Conservation (phyloP, 2,888 invertebrate genomes). For the Frankliniella intonsa region DNA sequence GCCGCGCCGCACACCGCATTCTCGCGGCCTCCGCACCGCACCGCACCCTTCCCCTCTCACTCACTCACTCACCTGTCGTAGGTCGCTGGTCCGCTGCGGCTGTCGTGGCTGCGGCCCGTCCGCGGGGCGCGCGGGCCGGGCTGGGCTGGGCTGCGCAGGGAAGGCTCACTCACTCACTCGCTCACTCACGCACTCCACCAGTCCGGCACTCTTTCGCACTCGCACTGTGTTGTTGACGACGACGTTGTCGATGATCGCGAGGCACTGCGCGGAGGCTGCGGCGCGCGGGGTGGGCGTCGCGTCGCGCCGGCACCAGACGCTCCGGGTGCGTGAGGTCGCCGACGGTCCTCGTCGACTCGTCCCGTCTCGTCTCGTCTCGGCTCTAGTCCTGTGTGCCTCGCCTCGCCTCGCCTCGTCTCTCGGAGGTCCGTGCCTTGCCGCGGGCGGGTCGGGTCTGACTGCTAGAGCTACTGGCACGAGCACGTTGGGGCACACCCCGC, state of each 20-base stretch:
- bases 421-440: slow-evolving; percentile 14
- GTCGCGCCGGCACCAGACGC: not conserved
- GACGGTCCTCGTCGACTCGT: not conserved
- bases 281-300: not conserved
- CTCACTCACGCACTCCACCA: not conserved
- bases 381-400: not conserved
- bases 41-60: too few relatives aligned
- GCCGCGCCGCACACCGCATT: too few relatives aligned
- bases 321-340: not conserved
- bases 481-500: not conserved
- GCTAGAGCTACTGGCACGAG: slow-evolving; percentile 13
- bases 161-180: not conserved
- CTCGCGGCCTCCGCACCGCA: too few relatives aligned
- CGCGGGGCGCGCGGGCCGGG: not conserved
- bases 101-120: not conserved
- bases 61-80: too few relatives aligned
- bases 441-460: slow-evolving; percentile 23
- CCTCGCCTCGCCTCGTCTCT: not conserved
- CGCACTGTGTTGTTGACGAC: not conserved
- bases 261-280: too few relatives aligned
- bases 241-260: not conserved
- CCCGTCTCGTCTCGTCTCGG: not conserved
- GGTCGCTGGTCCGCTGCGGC: not conserved
- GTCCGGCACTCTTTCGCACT: not conserved
- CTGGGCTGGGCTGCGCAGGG: not conserved